Evolutionary conservation across 2,888 invertebrate species (phyloP), one percentile per base, ranked within the genome.

Genomic region (Dryocosmus kuriphilus): DNA sequence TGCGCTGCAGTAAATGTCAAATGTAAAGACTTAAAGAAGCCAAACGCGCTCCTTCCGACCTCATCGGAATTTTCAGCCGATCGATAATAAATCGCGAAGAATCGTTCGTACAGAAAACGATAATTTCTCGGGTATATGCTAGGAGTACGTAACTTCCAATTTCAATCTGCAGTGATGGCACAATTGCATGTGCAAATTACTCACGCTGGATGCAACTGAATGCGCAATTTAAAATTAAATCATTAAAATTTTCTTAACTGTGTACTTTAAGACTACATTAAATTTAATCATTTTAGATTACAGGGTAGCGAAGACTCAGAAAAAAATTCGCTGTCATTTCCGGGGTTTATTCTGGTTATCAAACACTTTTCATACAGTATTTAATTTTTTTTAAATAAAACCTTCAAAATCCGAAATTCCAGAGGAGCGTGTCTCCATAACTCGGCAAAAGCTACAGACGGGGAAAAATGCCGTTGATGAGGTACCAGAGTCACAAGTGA

Each of bases 1-100:
- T 71, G 71, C 51, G 51, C 46, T 19, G 46, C 51, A 71, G 51
- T 71, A 71, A 71, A 71, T 71, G 71, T 71, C 71, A 71, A 71
- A 71, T 71, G 71, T 51, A 71, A 55, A 71, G 46, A 27, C 51
- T 71, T 71, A 46, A 71, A 51, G 71, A 55, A 51, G 32, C 22
- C 46, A 27, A 51, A 32, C 51, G 22, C 30, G 71, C 27, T 27
- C 51, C 27, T 71, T 46, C 30, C 71, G 51, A 71, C 51, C 51
- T 11, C 71, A 71, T 71, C 51, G 71, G 71, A 71, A 71, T 71
- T 71, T 71, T 32, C n/a, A 30, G 27, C 46, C 46, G 19, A 51
- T 51, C 9, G 51, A 16, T 71, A 38, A 65, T 65, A 65, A 38
- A 65, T 65, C 24, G 22, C 65, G n/a, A 24, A 16, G 65, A 65